Percentiles rank a stretch among this genome's conserved stretches.
These are phyloP conservation scores for Corbicula japonica DNA, from an alignment of 2,888 invertebrate genomes.

Conservation along the genomic window DNA sequence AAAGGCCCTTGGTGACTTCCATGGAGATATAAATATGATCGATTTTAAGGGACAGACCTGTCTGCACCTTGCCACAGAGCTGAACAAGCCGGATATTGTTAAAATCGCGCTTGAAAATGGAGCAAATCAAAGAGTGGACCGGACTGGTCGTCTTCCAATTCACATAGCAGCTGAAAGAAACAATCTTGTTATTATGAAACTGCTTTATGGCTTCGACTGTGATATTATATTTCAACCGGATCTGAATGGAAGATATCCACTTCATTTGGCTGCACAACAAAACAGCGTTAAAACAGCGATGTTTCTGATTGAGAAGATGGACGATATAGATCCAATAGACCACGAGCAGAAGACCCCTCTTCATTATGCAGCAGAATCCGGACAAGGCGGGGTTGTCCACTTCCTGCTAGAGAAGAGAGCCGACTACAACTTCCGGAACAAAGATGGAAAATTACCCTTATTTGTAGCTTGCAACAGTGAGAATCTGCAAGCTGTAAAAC, in stretches of 20 bases:
- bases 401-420: background rate
- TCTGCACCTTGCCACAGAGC: background rate
- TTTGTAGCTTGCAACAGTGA: background rate
- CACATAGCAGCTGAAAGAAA: background rate
- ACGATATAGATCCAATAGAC: background rate
- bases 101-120: slow-evolving; percentile 4
- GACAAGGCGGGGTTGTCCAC: slow-evolving; percentile 1
- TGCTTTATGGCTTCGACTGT: background rate
- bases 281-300: slow-evolving; percentile 1
- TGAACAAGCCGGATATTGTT: slow-evolving; percentile 2
- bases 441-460: background rate
- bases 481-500: background rate
- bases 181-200: background rate
- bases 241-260: background rate
- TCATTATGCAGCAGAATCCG: slow-evolving; percentile 11
- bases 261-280: slow-evolving; percentile 9
- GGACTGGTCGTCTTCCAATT: slow-evolving; percentile 1
- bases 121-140: slow-evolving; percentile 4
- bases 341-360: background rate
- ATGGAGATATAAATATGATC: slow-evolving; percentile 15
- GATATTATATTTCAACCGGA: background rate
- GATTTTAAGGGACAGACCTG: slow-evolving; percentile 1
- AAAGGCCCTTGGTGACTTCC: background rate
- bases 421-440: background rate
- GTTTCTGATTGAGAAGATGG: background rate